Conservation (phyloP, 2,113 vertebrate genomes). For the Loxodonta africana region DNA sequence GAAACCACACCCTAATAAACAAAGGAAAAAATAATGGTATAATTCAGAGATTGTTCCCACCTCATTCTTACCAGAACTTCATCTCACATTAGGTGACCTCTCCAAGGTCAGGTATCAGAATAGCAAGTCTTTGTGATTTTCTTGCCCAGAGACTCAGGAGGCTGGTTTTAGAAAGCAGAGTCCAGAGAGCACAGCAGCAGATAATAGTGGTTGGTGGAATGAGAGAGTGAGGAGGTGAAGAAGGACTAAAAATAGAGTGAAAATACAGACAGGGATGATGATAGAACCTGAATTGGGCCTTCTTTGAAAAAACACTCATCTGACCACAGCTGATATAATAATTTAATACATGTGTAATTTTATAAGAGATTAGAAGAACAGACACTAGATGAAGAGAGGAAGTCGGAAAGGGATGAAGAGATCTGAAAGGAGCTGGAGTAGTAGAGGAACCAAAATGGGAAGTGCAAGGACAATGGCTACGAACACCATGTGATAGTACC, state of each 20-base stretch:
- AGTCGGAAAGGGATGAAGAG: not conserved
- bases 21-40: not conserved
- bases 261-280: not conserved
- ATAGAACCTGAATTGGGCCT: not conserved
- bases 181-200: not conserved
- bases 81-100: not conserved
- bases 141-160: not conserved
- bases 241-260: not conserved
- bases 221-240: not conserved
- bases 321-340: not conserved
- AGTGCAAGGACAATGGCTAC: not conserved
- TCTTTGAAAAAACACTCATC: not conserved
- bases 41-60: not conserved
- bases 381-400: not conserved
- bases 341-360: not conserved
- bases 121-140: not conserved
- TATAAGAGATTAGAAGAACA: not conserved
- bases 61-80: not conserved
- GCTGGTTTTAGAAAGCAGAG: not conserved
- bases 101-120: not conserved
- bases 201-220: not conserved
- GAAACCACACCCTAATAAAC: not conserved
- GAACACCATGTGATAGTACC: fast-evolving
- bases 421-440: not conserved
- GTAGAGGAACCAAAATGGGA: not conserved